Base-by-base conservation (phyloP, 2,888 invertebrate genomes). In the Drosophila barbarae region DNA sequence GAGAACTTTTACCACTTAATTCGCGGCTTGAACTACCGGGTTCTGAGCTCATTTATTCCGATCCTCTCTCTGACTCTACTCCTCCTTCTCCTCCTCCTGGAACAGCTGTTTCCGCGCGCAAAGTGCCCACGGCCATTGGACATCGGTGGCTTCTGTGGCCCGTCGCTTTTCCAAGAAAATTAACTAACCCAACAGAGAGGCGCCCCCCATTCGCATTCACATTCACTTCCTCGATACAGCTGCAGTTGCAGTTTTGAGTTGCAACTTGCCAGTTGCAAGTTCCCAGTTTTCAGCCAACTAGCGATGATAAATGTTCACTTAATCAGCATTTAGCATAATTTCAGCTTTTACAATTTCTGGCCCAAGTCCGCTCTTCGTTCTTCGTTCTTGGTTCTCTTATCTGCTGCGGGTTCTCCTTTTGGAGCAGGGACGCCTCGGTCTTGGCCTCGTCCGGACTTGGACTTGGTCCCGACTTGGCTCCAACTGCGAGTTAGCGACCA, bases 321-420 rank as follows among this genome's bases (percentile, higher is more conserved):
- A 89, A 89, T 89, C 89, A 89, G 89, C 88, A 87, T 89, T 88
- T 88, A 88, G 89, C 88, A 88, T 88, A 88, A 88, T 88, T 88
- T 89, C 78, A 88, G 88, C 87, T 86, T 77, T 86, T 83, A 83
- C 76, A 85, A 80, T 81, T 85, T 84, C 86, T 77, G 67, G 58
- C 65, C 52, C 55, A 51, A 41, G 56, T 59, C 63, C 64, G 38
- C 46, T 38, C 55, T 23, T 53, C 54, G 55, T 36, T 50, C 44
- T 4, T 18, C 12, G 28, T 18, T 28, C 28, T 12, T 44, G 52
- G 57, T 50, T 65, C 61, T 71, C 68, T 64, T 53, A 38, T 61
- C 61, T 57, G 36, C 57, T 1, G 30, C 21, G 18, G 56, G 69
- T 42, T 42, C 55, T 63, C 51, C 56, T 69, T 69, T 54, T 70